Evolutionary conservation across 2,113 vertebrate genomes (phyloP), one percentile per base, ranked within the genome.

Genomic region (Spea bombifrons): DNA sequence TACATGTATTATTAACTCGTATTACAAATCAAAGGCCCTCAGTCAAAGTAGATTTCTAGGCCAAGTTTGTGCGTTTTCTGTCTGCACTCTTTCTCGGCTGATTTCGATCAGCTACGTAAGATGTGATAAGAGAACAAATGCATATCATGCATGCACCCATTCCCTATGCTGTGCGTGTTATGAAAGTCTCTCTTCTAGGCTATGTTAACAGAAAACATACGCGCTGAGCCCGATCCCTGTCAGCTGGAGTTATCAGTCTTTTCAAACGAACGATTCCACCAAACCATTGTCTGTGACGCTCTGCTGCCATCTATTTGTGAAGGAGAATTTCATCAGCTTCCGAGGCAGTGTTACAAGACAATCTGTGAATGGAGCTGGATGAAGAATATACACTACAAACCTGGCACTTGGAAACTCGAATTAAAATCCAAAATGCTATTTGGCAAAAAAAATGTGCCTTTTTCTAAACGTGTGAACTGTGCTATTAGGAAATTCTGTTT

Each of bases 241-340:
- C 84, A 86, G 86, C 84, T 73, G 80, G 69, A 81, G 82, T 67
- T 84, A 84, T 86, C 83, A 84, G 79, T 85, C 83, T 80, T 79
- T 82, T 80, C 83, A 84, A 67, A 65, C 66, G 30, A 80, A 76
- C 8, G 76, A 46, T 15, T 78, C 15, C 43, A n/a, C 63, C 55
- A 81, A 0, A 15, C 61, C 59, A 83, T 67, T 16, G 76, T 64
- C 73, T 71, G 84, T 75, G 87, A 94, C 92, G 84, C 94, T 95
- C 90, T 95, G 93, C 94, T 94, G 95, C 97, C 97, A 97, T 92
- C 97, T 99, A 92, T 88, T 83, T 87, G 86, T 55, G 86, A 75
- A 74, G 80, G 82, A 83, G 73, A 67, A 85, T 87, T 75, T 90
- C 77, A 78, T 70, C 87, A 9, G 9, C 53, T 45, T 57, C 30